Percentiles rank a stretch among this genome's conserved stretches.
phyloP scores from a whole-genome alignment of 1,140 invertebrate species.

The Asbolus verrucosus region DNA sequence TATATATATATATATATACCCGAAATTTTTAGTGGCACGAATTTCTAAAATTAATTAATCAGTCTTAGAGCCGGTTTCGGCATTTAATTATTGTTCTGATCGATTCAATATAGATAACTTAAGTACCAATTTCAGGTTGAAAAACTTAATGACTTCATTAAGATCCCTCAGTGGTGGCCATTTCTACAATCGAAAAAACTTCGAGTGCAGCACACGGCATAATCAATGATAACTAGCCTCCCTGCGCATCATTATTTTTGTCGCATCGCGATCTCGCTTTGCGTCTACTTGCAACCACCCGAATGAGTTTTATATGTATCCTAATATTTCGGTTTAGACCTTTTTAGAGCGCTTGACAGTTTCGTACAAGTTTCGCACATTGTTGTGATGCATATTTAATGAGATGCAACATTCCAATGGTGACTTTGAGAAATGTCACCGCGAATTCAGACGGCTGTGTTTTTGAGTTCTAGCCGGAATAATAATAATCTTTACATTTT shows the following conservation, averaged over 20 bases:
- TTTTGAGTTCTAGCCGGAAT: conserved; percentile 23
- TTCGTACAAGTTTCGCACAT: conserved; percentile 40
- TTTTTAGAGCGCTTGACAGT: conserved; percentile 25
- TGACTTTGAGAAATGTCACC: conserved; percentile 47
- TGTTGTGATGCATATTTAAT: conserved; percentile 49
- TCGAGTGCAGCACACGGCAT: background rate
- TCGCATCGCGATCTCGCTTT: too few species aligned
- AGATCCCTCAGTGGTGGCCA: too few species aligned
- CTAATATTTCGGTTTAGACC: conserved; percentile 18
- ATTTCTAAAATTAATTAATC: background rate
- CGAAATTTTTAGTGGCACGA: background rate
- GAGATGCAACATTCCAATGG: conserved; percentile 43
- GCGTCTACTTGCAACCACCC: too few species aligned
- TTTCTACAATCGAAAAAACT: too few species aligned
- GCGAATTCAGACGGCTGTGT: conserved; percentile 16
- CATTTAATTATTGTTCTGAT: background rate
- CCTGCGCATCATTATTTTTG: background rate
- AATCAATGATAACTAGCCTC: too few species aligned
- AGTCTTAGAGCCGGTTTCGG: conserved; percentile 2
- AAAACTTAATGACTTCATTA: background rate
- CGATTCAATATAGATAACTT: background rate
- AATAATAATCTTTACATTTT: background rate
- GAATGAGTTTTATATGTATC: too few species aligned
- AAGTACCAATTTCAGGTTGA: too few species aligned
- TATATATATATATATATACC: too few species aligned